Conservation (phyloP, 1,140 invertebrate species). For the Thaumatotibia leucotreta region DNA sequence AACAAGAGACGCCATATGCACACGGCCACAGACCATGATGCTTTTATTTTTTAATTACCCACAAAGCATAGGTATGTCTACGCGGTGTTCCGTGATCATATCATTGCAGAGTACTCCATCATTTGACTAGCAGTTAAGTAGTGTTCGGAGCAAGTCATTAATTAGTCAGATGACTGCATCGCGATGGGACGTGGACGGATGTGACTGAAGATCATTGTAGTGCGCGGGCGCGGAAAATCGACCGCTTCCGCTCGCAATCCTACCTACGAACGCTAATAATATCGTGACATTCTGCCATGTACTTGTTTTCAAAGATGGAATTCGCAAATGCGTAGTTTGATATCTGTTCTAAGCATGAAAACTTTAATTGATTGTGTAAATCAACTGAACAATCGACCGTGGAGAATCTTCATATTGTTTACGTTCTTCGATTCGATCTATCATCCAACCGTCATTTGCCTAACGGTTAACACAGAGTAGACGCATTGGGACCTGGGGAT, state of each 20-base stretch:
- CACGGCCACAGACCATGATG: neutral
- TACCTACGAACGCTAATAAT: slow-evolving; percentile 17
- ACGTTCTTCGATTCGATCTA: neutral
- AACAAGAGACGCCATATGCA: neutral
- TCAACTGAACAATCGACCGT: neutral
- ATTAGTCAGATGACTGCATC: slow-evolving; percentile 37
- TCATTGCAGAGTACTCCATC: neutral
- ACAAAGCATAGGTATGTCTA: neutral
- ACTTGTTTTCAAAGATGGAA: neutral
- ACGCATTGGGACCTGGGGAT: too few species aligned
- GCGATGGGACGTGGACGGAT: slow-evolving; percentile 28
- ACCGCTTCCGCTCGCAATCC: slow-evolving; percentile 37
- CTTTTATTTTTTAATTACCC: neutral
- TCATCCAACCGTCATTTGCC: neutral
- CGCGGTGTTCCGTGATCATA: neutral
- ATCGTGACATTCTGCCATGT: neutral
- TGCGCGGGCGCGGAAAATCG: slow-evolving; percentile 52
- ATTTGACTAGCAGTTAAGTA: neutral
- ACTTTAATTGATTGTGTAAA: neutral
- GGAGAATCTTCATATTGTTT: neutral
- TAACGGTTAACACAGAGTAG: too few species aligned
- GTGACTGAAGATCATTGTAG: slow-evolving; percentile 31
- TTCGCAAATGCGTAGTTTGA: neutral
- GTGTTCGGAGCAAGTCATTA: slow-evolving; percentile 27
- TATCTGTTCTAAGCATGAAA: neutral